phyloP scores from a whole-genome alignment of 1,140 invertebrate species.

The Whitmania pigra region DNA sequence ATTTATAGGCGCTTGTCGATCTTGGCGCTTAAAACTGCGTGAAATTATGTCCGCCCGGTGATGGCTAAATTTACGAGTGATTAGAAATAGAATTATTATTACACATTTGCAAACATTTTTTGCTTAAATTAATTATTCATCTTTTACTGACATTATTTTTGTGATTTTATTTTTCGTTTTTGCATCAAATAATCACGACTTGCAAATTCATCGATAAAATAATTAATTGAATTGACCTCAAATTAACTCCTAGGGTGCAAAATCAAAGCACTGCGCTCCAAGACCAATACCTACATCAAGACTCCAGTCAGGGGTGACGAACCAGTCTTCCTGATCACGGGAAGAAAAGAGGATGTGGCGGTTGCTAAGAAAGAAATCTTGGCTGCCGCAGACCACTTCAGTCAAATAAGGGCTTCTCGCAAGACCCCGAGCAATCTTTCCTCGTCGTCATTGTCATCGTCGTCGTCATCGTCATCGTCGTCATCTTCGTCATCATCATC shows the following conservation, averaged over 20 bases:
- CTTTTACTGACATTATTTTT: too few relatives aligned
- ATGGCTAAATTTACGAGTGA: too few relatives aligned
- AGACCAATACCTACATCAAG: constrained; percentile 99
- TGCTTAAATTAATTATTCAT: too few relatives aligned
- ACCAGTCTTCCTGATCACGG: constrained; percentile 96
- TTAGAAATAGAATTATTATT: too few relatives aligned
- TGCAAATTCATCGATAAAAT: too few relatives aligned
- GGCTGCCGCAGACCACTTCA: constrained; percentile 95
- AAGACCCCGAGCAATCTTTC: constrained; percentile 29
- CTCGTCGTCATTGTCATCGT: not conserved
- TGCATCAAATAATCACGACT: too few relatives aligned
- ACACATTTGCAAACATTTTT: too few relatives aligned
- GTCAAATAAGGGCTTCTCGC: constrained; percentile 86
- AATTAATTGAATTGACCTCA: too few relatives aligned
- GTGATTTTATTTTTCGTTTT: not conserved
- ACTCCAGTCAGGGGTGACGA: constrained; percentile 95
- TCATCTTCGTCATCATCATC: not conserved
- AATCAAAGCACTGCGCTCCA: constrained; percentile 93
- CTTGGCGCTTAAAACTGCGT: too few relatives aligned
- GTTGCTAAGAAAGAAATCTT: constrained; percentile 65
- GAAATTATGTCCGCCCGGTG: too few relatives aligned
- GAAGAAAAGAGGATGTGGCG: constrained; percentile 87
- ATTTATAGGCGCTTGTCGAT: too few relatives aligned
- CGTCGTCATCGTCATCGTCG: not conserved
- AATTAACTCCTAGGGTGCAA: constrained; percentile 70